Percentiles rank a stretch among this genome's conserved stretches.
Conservation (phyloP, 2,888 invertebrate species). For the Aspidapion aeneum region DNA sequence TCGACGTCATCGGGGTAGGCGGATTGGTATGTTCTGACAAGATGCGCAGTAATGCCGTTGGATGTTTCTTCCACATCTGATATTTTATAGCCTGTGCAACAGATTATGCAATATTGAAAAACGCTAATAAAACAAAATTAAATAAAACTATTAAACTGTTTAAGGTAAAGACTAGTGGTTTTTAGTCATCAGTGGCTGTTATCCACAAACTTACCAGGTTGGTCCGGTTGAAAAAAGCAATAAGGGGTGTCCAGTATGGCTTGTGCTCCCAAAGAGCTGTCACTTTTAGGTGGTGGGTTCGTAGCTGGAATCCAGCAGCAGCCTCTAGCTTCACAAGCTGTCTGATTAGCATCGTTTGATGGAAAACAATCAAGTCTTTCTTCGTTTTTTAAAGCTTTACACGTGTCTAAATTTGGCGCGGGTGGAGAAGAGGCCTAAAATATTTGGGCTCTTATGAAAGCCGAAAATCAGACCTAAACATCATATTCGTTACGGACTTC, state of each 20-base stretch:
- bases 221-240: conserved; percentile 67
- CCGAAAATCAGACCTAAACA: no score
- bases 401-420: neutral
- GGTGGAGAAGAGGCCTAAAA: neutral
- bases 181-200: no score
- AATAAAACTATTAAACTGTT: no score
- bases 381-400: neutral
- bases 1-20: conserved; percentile 64
- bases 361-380: neutral
- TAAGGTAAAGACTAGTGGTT: no score
- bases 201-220: neutral
- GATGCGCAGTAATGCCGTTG: neutral
- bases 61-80: neutral
- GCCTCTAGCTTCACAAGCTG: neutral
- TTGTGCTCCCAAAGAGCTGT: neutral
- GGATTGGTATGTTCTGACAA: conserved; percentile 50
- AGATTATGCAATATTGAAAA: no score
- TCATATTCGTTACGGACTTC: no score
- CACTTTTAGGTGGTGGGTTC: neutral
- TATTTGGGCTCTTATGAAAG: no score
- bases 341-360: neutral
- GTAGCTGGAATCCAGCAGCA: conserved; percentile 1
- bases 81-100: neutral
- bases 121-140: no score
- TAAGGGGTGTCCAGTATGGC: conserved; percentile 56